A percentile compares a stretch with the other conserved stretches of the same genome.
Evolutionary conservation across 1,140 invertebrate species (phyloP).

Genomic region (Drosophila jambulina): DNA sequence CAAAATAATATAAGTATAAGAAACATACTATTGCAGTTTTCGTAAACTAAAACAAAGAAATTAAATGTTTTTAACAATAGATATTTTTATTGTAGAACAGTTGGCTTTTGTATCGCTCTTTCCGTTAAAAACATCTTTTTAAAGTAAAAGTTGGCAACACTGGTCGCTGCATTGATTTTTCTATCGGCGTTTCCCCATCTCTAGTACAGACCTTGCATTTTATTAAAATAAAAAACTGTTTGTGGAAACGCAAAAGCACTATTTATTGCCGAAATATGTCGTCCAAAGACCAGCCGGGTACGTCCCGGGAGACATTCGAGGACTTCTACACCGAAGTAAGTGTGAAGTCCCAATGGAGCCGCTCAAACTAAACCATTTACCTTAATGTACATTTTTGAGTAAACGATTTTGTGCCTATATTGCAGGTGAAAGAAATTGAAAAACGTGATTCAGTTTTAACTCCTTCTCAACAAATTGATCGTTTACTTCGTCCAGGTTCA

Average conservation of each 20-base stretch:
- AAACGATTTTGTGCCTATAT: slow-evolving; percentile 79
- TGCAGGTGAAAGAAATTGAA: slow-evolving; percentile 85
- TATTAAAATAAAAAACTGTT: slow-evolving; percentile 20
- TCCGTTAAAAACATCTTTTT: no score
- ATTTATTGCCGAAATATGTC: slow-evolving; percentile 54
- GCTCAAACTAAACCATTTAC: slow-evolving; percentile 32
- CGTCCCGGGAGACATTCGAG: slow-evolving; percentile 81
- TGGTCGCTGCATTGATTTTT: background rate
- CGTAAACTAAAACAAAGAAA: no score
- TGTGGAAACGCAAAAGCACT: slow-evolving; percentile 16
- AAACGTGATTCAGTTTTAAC: slow-evolving; percentile 89
- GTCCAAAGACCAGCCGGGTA: slow-evolving; percentile 66
- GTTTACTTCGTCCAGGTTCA: slow-evolving; percentile 95
- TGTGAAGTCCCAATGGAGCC: slow-evolving; percentile 31
- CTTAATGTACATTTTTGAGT: slow-evolving; percentile 57
- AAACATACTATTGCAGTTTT: no score
- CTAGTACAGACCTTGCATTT: slow-evolving; percentile 35
- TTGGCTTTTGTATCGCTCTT: no score
- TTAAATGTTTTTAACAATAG: no score
- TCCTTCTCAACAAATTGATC: slow-evolving; percentile 97
- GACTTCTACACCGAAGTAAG: slow-evolving; percentile 85
- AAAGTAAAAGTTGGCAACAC: no score
- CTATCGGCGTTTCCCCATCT: background rate
- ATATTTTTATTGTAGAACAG: no score
- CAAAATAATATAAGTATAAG: no score